phyloP scores from a whole-genome alignment of 2,113 vertebrate genomes.

The Poicephalus gulielmi region DNA sequence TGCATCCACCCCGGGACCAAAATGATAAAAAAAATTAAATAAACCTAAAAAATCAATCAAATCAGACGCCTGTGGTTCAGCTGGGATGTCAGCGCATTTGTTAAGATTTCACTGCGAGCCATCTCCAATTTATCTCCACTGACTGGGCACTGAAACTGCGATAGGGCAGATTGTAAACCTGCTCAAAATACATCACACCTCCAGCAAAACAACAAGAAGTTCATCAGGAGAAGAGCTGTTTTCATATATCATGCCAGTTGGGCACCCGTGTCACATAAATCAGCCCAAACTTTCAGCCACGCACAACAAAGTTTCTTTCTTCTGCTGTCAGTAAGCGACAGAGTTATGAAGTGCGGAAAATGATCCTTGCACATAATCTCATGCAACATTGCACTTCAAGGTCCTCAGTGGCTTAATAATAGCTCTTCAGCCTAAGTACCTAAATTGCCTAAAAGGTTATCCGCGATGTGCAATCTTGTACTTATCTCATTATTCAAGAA shows the following conservation, averaged over 20 bases:
- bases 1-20: slow-evolving; percentile 35
- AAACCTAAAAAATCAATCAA: slow-evolving; percentile 74
- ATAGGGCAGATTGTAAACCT: slow-evolving; percentile 50
- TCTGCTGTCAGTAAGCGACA: slow-evolving; percentile 32
- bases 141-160: not conserved
- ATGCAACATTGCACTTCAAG: slow-evolving; percentile 78
- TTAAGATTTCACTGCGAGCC: slow-evolving; percentile 66
- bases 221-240: slow-evolving; percentile 42
- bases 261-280: slow-evolving; percentile 36
- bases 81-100: slow-evolving; percentile 76
- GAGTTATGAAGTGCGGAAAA: slow-evolving; percentile 74
- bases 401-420: slow-evolving; percentile 71
- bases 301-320: slow-evolving; percentile 36
- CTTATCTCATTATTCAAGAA: slow-evolving; percentile 57
- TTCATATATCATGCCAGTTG: slow-evolving; percentile 52
- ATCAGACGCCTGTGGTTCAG: slow-evolving; percentile 69
- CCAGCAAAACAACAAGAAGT: not conserved
- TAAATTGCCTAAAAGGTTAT: slow-evolving; percentile 47
- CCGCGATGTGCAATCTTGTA: not conserved
- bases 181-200: slow-evolving; percentile 30
- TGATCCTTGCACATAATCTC: slow-evolving; percentile 78
- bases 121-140: slow-evolving; percentile 65
- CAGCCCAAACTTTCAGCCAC: slow-evolving; percentile 40
- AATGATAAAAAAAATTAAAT: not conserved
- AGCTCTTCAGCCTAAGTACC: slow-evolving; percentile 54